Evolutionary conservation across 2,797 vertebrate genomes (phyloP).

Genomic region (Sebastiscus albofasciatus): DNA sequence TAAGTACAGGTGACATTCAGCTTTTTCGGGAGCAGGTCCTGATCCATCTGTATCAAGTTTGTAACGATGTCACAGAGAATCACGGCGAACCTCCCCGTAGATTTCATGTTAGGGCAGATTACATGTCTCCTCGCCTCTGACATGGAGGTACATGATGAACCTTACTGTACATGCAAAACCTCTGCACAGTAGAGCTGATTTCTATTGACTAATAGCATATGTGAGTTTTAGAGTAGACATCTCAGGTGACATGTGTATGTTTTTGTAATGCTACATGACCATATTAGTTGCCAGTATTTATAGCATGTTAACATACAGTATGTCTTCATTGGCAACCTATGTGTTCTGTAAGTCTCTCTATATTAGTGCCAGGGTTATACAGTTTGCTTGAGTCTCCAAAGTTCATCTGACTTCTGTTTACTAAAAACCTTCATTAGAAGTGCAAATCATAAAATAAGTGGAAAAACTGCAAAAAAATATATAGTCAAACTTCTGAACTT

Average conservation of each 20-base stretch:
- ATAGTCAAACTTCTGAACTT: constrained; percentile 50
- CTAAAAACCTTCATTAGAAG: constrained; percentile 60
- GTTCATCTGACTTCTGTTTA: constrained; percentile 25
- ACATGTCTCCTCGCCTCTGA: constrained; percentile 34
- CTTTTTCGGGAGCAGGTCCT: constrained; percentile 51
- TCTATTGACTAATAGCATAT: constrained; percentile 48
- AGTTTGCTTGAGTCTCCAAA: constrained; percentile 62
- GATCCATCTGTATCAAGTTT: constrained; percentile 40
- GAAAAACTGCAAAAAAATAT: constrained; percentile 23
- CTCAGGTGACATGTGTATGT: constrained; percentile 48
- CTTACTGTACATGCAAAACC: constrained; percentile 62
- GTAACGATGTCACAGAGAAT: constrained; percentile 52
- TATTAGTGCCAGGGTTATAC: constrained; percentile 57
- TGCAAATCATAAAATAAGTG: constrained; percentile 39
- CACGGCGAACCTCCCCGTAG: constrained; percentile 56
- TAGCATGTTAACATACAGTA: constrained; percentile 62
- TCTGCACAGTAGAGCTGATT: constrained; percentile 55
- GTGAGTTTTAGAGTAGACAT: constrained; percentile 47
- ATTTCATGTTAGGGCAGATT: constrained; percentile 32
- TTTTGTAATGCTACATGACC: constrained; percentile 58
- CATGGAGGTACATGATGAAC: constrained; percentile 52
- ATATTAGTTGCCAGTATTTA: constrained; percentile 46
- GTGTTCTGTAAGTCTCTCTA: constrained; percentile 42
- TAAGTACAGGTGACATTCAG: constrained; percentile 83
- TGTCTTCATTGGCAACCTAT: constrained; percentile 51